phyloP scores from a whole-genome alignment of 2,888 invertebrate species.

The Allygus modestus region DNA sequence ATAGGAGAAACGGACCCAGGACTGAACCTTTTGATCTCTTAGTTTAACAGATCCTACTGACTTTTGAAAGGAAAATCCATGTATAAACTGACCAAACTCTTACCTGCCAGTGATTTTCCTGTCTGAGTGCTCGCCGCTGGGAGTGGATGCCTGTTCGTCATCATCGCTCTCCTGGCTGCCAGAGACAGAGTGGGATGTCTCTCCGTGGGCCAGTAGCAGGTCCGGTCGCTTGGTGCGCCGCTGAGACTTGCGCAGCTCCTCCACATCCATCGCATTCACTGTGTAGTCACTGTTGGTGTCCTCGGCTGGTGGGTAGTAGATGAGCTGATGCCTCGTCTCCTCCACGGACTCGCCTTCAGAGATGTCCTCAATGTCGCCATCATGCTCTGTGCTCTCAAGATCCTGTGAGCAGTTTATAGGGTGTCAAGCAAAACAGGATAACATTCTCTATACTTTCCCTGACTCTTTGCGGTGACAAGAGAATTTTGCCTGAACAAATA shows the following conservation, averaged over 20 bases:
- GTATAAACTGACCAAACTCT: too few relatives aligned
- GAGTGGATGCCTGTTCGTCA: slow-evolving; percentile 85
- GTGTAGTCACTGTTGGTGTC: slow-evolving; percentile 86
- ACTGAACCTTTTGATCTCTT: too few relatives aligned
- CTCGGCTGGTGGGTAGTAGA: slow-evolving; percentile 86
- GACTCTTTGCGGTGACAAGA: too few relatives aligned
- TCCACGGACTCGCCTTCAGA: slow-evolving; percentile 87
- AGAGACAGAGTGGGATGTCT: slow-evolving; percentile 73
- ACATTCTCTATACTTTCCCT: too few relatives aligned
- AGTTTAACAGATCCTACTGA: too few relatives aligned
- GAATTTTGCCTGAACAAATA: too few relatives aligned
- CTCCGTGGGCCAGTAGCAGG: slow-evolving; percentile 71
- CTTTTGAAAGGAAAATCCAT: too few relatives aligned
- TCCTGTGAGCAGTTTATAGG: too few relatives aligned
- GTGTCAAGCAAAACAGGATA: too few relatives aligned
- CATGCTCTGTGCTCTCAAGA: slow-evolving; percentile 86
- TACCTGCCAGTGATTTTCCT: slow-evolving; percentile 80
- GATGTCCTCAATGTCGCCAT: slow-evolving; percentile 91
- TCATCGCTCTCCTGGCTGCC: slow-evolving; percentile 85
- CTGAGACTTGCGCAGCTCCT: slow-evolving; percentile 87
- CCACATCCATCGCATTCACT: slow-evolving; percentile 92
- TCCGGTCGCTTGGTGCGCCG: slow-evolving; percentile 81
- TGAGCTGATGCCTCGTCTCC: slow-evolving; percentile 79
- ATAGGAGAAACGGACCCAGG: too few relatives aligned
- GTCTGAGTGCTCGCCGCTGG: slow-evolving; percentile 81